Evolutionary conservation across 2,888 invertebrate genomes (phyloP).

Genomic region (Lochmaea capreae): DNA sequence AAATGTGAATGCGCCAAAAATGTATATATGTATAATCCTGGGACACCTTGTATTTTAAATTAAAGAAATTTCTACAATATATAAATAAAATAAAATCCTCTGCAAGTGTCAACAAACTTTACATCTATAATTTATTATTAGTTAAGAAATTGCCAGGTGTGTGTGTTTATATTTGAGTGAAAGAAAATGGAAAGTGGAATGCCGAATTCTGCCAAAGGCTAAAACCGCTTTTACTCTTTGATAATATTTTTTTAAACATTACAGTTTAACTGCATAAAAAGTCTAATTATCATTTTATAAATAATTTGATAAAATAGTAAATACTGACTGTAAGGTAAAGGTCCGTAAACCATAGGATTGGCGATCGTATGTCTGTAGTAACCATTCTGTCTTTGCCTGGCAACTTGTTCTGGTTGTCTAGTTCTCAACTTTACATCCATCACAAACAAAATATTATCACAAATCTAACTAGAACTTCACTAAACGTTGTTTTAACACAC

Average conservation of each 20-base stretch:
- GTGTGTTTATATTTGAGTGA: slow-evolving; percentile 1
- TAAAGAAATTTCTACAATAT: background rate
- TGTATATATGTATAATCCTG: too few relatives aligned
- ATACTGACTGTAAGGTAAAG: slow-evolving; percentile 82
- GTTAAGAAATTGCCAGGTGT: slow-evolving; percentile 10
- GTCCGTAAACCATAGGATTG: slow-evolving; percentile 80
- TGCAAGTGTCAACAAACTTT: background rate
- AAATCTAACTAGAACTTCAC: background rate
- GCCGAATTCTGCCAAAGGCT: slow-evolving; percentile 23
- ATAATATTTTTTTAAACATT: too few relatives aligned
- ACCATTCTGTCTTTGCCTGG: slow-evolving; percentile 54
- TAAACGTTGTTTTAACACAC: background rate
- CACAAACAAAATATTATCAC: background rate
- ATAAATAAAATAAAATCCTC: background rate
- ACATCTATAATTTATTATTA: background rate
- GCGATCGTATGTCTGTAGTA: slow-evolving; percentile 64
- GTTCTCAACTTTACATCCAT: slow-evolving; percentile 58
- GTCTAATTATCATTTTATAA: background rate
- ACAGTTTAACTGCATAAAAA: background rate
- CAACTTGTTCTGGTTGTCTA: slow-evolving; percentile 55
- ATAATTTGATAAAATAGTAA: too few relatives aligned
- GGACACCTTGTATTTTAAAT: too few relatives aligned
- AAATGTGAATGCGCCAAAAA: too few relatives aligned
- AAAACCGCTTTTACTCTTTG: slow-evolving; percentile 43
- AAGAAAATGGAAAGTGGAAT: slow-evolving; percentile 31